A percentile compares a stretch with the other conserved stretches of the same genome.
Conservation (phyloP, 2,113 vertebrate species). For the human (Homo sapiens) region DNA sequence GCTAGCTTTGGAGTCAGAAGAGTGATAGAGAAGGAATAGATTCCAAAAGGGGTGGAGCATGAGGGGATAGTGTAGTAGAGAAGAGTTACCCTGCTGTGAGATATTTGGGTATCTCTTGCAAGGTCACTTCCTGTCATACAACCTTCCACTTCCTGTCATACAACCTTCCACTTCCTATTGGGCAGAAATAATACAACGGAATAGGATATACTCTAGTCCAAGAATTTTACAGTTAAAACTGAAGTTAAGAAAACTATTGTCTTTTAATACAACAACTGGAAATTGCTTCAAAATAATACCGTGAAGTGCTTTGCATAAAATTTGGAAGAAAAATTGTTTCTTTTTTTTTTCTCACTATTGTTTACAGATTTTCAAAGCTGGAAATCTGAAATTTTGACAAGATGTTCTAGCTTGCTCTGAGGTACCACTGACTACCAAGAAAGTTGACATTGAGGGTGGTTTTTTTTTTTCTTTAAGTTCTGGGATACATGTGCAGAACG, state of each 20-base stretch:
- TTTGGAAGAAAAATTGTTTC: conserved; percentile 1
- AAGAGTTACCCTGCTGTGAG: not conserved
- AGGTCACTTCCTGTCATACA: not conserved
- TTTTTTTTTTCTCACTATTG: conserved; percentile 38
- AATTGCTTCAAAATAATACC: conserved; percentile 48
- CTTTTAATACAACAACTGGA: conserved; percentile 56
- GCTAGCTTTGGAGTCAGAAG: not conserved
- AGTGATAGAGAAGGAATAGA: not conserved
- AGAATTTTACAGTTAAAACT: conserved; percentile 36
- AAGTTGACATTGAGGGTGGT: not conserved
- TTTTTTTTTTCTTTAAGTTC: too few relatives aligned
- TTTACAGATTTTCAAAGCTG: conserved; percentile 50
- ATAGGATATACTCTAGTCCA: not conserved
- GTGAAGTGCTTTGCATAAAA: not conserved
- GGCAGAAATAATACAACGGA: not conserved
- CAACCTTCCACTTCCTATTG: not conserved
- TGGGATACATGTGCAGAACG: too few relatives aligned
- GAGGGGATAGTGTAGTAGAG: fast-evolving
- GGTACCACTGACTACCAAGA: not conserved
- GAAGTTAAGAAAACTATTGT: conserved; percentile 58
- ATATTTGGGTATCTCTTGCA: not conserved
- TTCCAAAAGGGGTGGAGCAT: not conserved
- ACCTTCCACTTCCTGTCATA: not conserved
- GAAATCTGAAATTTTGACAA: conserved; percentile 35
- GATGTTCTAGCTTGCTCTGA: not conserved